A percentile compares a stretch with the other conserved stretches of the same genome.
These are phyloP conservation scores for Platyrinchus mystaceus DNA, from an alignment of 2,797 vertebrate genomes.

Conservation along the genomic window DNA sequence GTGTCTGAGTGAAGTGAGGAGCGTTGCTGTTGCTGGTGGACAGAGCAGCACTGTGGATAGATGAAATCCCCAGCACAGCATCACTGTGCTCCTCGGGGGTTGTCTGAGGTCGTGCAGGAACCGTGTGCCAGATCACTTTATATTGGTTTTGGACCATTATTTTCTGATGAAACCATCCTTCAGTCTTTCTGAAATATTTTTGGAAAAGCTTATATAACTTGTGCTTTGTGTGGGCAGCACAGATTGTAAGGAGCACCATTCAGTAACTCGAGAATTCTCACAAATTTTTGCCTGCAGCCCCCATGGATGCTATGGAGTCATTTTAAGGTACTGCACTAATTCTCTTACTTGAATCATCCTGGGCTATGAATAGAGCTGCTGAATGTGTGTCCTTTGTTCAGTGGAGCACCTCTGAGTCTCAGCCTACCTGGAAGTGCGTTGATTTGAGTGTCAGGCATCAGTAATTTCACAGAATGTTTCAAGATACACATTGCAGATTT, in stretches of 20 bases:
- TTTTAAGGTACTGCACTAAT: neutral
- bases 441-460: neutral
- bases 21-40: rapidly evolving
- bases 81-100: neutral
- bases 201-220: neutral
- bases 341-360: neutral
- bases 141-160: neutral
- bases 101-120: neutral
- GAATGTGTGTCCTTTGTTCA: neutral
- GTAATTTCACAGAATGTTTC: neutral
- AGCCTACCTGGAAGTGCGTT: neutral
- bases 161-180: neutral
- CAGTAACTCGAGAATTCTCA: neutral
- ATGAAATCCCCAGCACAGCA: neutral
- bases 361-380: neutral
- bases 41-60: neutral
- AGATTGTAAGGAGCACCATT: neutral
- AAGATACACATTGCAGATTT: neutral
- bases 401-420: neutral
- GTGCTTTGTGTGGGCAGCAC: neutral
- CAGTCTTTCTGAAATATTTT: conserved; percentile 12
- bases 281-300: neutral
- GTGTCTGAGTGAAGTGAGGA: neutral
- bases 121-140: neutral
- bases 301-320: neutral